Evolutionary conservation across 2,113 vertebrate genomes (phyloP).

Genomic region (Pelodiscus sinensis): DNA sequence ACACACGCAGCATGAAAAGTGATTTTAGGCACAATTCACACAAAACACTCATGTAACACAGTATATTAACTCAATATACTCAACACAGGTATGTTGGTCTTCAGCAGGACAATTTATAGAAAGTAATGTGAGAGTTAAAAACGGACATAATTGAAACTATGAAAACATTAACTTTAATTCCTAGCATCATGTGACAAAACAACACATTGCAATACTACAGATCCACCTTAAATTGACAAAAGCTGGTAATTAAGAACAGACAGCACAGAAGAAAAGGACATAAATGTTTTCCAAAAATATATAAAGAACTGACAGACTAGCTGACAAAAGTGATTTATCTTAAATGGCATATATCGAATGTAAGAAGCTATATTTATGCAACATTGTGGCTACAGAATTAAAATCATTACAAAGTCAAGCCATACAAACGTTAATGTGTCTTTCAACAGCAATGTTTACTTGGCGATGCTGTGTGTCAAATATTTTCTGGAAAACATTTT

Average conservation of each 20-base stretch:
- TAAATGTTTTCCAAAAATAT: not conserved
- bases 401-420: not conserved
- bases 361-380: not conserved
- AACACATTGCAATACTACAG: accelerated
- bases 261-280: not conserved
- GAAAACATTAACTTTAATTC: not conserved
- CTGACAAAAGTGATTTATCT: slow-evolving; percentile 17
- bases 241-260: not conserved
- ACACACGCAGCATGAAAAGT: not conserved
- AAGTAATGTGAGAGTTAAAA: slow-evolving; percentile 7
- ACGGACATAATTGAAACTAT: slow-evolving; percentile 22
- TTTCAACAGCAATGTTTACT: not conserved
- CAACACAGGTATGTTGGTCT: not conserved
- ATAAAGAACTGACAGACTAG: slow-evolving; percentile 4
- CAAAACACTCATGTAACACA: slow-evolving; percentile 21
- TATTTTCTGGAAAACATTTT: not conserved
- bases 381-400: not conserved
- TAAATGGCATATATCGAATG: not conserved
- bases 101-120: not conserved
- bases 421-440: not conserved
- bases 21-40: slow-evolving; percentile 20
- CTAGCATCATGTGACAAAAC: not conserved
- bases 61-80: not conserved
- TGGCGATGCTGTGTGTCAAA: not conserved
- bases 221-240: not conserved